phyloP scores from a whole-genome alignment of 2,113 vertebrate species.

The Podocnemis expansa region DNA sequence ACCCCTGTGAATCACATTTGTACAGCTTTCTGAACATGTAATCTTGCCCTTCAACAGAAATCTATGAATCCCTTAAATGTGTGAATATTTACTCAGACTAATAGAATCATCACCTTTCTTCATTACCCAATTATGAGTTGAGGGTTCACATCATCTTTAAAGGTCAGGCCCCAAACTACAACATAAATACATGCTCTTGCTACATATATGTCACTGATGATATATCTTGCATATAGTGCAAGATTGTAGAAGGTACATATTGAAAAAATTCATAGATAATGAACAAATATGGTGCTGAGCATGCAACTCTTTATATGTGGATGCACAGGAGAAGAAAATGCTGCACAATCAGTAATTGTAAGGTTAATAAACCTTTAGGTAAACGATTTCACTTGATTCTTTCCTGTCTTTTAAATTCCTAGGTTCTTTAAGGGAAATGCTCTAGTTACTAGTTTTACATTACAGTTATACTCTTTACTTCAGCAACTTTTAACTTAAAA shows the following conservation, averaged over 20 bases:
- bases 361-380: neutral
- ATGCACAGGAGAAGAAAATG: neutral
- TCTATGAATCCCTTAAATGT: neutral
- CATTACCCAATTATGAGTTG: neutral
- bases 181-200: neutral
- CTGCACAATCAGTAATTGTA: neutral
- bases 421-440: neutral
- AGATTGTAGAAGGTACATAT: neutral
- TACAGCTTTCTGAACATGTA: neutral
- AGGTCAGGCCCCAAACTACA: neutral
- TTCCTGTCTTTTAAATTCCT: neutral
- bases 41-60: neutral
- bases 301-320: neutral
- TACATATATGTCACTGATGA: neutral
- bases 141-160: neutral
- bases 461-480: neutral
- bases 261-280: neutral
- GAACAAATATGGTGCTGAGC: neutral
- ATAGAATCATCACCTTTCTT: neutral
- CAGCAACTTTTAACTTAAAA: neutral
- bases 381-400: neutral
- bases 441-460: neutral
- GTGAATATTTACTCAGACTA: neutral
- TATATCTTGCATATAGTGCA: neutral
- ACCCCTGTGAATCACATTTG: neutral